These are phyloP conservation scores for Andrena cerasifolii DNA, from an alignment of 1,140 invertebrate species.

Conservation along the genomic window DNA sequence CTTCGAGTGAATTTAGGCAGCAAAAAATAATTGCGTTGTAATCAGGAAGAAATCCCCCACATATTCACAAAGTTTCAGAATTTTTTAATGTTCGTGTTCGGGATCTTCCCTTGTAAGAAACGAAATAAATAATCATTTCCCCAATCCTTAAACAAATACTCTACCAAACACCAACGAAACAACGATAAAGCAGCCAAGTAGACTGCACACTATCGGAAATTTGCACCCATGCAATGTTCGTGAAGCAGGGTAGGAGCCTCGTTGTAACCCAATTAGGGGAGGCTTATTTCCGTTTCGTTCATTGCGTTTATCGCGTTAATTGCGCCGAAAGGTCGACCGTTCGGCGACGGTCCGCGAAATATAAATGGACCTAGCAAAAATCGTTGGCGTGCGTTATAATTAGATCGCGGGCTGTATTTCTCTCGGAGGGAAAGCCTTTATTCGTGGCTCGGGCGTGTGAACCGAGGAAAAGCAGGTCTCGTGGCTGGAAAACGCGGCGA, in stretches of 20 bases:
- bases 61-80: too few relatives aligned
- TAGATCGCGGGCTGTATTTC: not conserved
- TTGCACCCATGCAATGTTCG: not conserved
- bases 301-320: constrained; percentile 33
- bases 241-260: not conserved
- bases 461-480: constrained; percentile 24
- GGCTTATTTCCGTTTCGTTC: constrained; percentile 18
- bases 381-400: constrained; percentile 9
- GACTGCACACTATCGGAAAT: not conserved
- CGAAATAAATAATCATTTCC: too few relatives aligned
- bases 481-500: constrained; percentile 51
- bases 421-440: not conserved
- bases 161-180: not conserved
- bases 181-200: not conserved
- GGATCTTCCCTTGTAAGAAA: too few relatives aligned
- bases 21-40: too few relatives aligned
- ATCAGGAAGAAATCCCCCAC: too few relatives aligned
- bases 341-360: too few relatives aligned
- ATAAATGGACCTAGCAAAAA: constrained; percentile 1
- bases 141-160: not conserved
- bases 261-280: constrained; percentile 16
- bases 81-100: too few relatives aligned
- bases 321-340: constrained; percentile 2
- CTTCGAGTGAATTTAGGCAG: too few relatives aligned
- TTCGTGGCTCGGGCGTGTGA: not conserved